Percentiles rank a stretch among this genome's conserved stretches.
Evolutionary conservation across 2,888 invertebrate species (phyloP).

Genomic region (Eupithecia tripunctaria): DNA sequence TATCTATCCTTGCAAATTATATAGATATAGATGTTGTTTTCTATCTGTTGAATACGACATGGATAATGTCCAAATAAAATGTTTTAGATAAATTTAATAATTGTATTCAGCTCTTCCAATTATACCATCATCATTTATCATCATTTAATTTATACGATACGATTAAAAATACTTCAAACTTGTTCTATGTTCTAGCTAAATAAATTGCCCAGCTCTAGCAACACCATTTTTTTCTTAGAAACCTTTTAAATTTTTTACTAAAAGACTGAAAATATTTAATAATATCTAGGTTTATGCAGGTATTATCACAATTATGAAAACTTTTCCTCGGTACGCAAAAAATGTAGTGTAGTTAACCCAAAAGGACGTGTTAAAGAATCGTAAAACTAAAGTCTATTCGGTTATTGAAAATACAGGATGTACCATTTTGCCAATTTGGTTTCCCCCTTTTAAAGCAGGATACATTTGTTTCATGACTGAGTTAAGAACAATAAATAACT

Average conservation of each 20-base stretch:
- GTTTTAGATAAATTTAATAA: not conserved
- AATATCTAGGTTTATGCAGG: not conserved
- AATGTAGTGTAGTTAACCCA: not conserved
- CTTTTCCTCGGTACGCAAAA: not conserved
- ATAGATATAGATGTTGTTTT: not conserved
- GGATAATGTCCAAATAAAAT: not conserved
- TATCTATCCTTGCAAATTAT: not conserved
- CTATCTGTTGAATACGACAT: not conserved
- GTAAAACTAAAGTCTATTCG: constrained; percentile 1
- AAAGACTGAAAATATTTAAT: no score
- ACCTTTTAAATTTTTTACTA: not conserved
- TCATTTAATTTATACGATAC: no score
- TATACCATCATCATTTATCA: no score
- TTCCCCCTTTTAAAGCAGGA: constrained; percentile 73
- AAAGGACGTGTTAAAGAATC: not conserved
- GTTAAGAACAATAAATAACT: constrained; percentile 49
- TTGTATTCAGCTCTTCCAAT: not conserved
- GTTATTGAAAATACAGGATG: constrained; percentile 59
- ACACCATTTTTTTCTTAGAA: not conserved
- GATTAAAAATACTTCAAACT: not conserved
- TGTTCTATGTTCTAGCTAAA: not conserved
- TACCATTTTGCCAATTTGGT: constrained; percentile 72
- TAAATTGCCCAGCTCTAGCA: not conserved
- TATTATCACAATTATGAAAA: not conserved
- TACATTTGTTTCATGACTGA: constrained; percentile 60